A percentile compares a stretch with the other conserved stretches of the same genome.
Conservation (phyloP, 2,888 invertebrate genomes). For the Lucinisca nassula region DNA sequence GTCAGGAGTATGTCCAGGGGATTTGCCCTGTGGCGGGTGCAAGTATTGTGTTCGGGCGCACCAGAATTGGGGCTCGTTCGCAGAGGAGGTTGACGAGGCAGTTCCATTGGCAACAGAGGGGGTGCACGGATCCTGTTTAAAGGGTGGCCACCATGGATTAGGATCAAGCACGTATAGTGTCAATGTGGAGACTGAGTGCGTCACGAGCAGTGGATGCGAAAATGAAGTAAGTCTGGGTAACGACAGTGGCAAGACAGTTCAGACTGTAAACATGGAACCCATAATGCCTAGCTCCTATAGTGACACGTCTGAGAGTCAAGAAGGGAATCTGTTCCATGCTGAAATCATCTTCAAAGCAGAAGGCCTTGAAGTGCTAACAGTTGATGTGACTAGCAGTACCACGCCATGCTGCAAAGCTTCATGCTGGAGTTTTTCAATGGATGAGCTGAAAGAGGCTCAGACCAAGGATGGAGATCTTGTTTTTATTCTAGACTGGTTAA, state of each 20-base stretch:
- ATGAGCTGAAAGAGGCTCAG: background rate
- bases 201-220: background rate
- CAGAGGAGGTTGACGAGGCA: conserved; percentile 4
- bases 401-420: background rate
- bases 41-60: conserved; percentile 33
- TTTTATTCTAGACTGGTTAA: background rate
- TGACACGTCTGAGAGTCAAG: background rate
- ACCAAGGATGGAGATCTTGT: background rate
- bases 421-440: background rate
- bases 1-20: background rate
- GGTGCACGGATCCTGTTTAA: no score
- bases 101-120: background rate
- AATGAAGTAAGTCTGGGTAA: background rate
- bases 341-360: background rate
- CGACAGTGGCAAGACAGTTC: background rate
- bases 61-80: conserved; percentile 24
- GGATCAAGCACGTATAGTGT: background rate
- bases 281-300: background rate
- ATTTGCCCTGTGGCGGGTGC: conserved; percentile 37
- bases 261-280: background rate
- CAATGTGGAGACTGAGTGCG: background rate
- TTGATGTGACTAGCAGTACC: background rate
- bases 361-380: background rate
- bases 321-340: background rate
- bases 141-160: no score